Evolutionary conservation across 1,140 invertebrate genomes (phyloP), one percentile per base, ranked within the genome.

Genomic region (Halyomorpha halys): DNA sequence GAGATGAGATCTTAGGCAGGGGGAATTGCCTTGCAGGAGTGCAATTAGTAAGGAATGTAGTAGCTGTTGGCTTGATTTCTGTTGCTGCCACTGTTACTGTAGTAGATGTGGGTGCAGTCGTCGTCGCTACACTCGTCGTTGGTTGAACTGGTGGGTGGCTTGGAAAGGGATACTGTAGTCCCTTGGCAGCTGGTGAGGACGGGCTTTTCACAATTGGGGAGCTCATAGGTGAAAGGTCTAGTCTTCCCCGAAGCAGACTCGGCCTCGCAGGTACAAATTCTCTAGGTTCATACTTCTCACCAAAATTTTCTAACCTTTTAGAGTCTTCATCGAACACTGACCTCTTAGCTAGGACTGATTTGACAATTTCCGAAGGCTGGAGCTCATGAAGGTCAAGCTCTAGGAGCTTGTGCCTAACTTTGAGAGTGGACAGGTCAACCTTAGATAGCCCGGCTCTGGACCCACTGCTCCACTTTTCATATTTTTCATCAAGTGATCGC

Each of bases 241-340:
- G 59, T 60, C 69, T 66, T 39, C 66, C 64, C 25, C 69, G 51
- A 27, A 71, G 44, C 15, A 64, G 49, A 27, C 64, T 69, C n/a
- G 69, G 63, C 51, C 69, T 66, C 11, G 69, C 66, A 11, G 73
- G 71, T 30, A 72, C 61, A 65, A 82, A 83, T 63, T 83, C 83
- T 63, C 80, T 80, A 30, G 86, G 86, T 74, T 91, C 89, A 72
- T 91, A 91, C 75, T 92, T 91, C 69, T 93, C 85, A 70, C 85
- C 82, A 69, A 90, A 84, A 70, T 93, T 92, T 74, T 97, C 93
- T 19, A 98, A 77, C 13, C 95, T 79, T 73, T 96, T 93, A 15
- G 87, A 86, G 73, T 98, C 94, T 74, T 97, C 94, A 73, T 98
- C 94, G 74, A 97, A 96, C 14, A 97, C 91, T 61, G 90, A 94